Evolutionary conservation across 2,888 invertebrate species (phyloP).

Genomic region (Eucriotettix oculatus): DNA sequence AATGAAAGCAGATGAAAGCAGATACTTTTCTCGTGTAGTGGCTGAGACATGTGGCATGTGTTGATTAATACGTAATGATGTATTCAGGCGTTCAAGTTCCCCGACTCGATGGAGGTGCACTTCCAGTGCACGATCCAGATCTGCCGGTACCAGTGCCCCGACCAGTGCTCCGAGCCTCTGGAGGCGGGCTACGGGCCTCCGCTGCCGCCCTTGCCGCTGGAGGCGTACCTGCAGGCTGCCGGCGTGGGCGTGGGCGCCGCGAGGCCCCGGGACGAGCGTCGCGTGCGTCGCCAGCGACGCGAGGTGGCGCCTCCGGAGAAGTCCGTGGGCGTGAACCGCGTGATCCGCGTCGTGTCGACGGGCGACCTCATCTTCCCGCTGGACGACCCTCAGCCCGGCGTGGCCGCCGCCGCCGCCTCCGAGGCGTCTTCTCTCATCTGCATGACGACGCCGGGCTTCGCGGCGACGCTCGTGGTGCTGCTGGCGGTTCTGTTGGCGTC

Average conservation of each 20-base stretch:
- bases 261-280: conserved; percentile 52
- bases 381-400: conserved; percentile 33
- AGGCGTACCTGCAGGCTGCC: conserved; percentile 43
- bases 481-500: conserved; percentile 69
- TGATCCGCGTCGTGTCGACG: conserved; percentile 80
- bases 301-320: conserved; percentile 38
- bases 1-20: too few relatives aligned
- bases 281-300: not conserved
- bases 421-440: conserved; percentile 49
- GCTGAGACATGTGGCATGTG: too few relatives aligned
- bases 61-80: not conserved
- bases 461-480: conserved; percentile 67
- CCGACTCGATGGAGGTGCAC: conserved; percentile 91
- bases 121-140: conserved; percentile 92
- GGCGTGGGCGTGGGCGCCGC: conserved; percentile 23
- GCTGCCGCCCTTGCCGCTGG: conserved; percentile 44
- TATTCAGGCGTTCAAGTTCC: conserved; percentile 68
- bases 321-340: conserved; percentile 70
- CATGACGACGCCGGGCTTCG: conserved; percentile 89
- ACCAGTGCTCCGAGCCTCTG: conserved; percentile 59
- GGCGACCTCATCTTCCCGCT: conserved; percentile 74
- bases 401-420: conserved; percentile 22
- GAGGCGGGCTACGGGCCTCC: conserved; percentile 40
- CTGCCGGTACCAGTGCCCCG: conserved; percentile 82
- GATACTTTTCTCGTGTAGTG: too few relatives aligned